A percentile compares a stretch with the other conserved stretches of the same genome.
These are phyloP conservation scores for Syngnathus floridae DNA, from an alignment of 2,113 vertebrate genomes.

Conservation along the genomic window DNA sequence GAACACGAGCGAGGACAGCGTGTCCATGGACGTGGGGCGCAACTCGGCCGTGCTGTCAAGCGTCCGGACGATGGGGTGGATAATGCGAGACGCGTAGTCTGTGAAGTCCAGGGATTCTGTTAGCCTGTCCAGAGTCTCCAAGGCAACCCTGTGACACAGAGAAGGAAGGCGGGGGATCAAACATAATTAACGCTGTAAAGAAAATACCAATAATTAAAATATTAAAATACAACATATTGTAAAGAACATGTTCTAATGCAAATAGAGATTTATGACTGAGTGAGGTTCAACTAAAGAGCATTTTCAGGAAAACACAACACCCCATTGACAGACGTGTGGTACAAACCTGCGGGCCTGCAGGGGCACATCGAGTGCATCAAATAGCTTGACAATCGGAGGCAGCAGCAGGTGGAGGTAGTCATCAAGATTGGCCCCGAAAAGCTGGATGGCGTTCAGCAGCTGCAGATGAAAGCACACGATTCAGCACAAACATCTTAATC, in stretches of 20 bases:
- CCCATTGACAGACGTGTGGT: not conserved
- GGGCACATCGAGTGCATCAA: constrained; percentile 89
- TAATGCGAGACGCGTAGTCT: constrained; percentile 94
- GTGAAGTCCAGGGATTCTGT: constrained; percentile 97
- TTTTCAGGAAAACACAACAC: not conserved
- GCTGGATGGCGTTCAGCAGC: constrained; percentile 92
- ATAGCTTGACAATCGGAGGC: constrained; percentile 94
- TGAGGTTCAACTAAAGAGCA: not conserved
- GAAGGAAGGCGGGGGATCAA: constrained; percentile 8
- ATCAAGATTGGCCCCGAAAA: constrained; percentile 95
- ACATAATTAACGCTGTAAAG: no score
- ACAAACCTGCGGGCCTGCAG: constrained; percentile 87
- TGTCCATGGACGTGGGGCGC: constrained; percentile 90
- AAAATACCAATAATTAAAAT: no score
- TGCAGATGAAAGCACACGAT: constrained; percentile 62
- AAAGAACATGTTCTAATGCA: no score
- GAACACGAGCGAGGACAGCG: constrained; percentile 91
- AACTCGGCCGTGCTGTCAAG: constrained; percentile 91
- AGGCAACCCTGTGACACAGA: constrained; percentile 74
- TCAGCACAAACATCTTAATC: constrained; percentile 32
- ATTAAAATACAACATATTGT: no score
- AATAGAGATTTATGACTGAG: not conserved
- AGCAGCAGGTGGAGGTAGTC: constrained; percentile 94
- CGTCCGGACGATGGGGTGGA: constrained; percentile 90
- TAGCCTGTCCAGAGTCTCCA: constrained; percentile 92